Evolutionary conservation across 2,797 vertebrate genomes (phyloP).

Genomic region (Buphagus erythrorhynchus): DNA sequence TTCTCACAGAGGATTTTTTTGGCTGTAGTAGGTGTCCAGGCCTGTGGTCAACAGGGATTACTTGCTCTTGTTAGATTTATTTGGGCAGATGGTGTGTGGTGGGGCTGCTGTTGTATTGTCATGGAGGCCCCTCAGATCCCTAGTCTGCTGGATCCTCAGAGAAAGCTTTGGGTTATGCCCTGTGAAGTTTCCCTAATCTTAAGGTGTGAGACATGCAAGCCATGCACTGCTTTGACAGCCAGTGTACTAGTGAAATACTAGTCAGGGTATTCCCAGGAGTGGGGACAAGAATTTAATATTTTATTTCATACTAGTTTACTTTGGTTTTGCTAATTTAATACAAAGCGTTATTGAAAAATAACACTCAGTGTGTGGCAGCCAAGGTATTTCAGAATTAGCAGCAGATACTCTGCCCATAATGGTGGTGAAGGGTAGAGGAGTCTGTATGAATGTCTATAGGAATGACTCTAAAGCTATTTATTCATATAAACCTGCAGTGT

Average conservation of each 20-base stretch:
- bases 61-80: neutral
- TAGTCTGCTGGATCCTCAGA: neutral
- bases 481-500: neutral
- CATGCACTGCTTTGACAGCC: neutral
- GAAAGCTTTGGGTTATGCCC: neutral
- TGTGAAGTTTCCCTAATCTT: neutral
- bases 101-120: neutral
- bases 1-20: neutral
- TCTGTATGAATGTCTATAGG: neutral
- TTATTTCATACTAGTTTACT: neutral
- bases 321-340: neutral
- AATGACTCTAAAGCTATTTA: neutral
- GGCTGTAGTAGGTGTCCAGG: neutral
- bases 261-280: neutral
- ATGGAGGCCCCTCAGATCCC: neutral
- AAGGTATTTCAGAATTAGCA: neutral
- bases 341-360: neutral
- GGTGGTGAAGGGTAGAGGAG: neutral
- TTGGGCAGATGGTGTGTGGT: neutral
- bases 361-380: neutral
- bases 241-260: rapidly evolving
- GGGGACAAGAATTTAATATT: neutral
- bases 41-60: neutral
- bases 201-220: neutral
- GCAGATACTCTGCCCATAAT: neutral